Percentiles rank a stretch among this genome's conserved stretches.
phyloP scores from a whole-genome alignment of 1,140 invertebrate genomes.

The Lucilia sericata region DNA sequence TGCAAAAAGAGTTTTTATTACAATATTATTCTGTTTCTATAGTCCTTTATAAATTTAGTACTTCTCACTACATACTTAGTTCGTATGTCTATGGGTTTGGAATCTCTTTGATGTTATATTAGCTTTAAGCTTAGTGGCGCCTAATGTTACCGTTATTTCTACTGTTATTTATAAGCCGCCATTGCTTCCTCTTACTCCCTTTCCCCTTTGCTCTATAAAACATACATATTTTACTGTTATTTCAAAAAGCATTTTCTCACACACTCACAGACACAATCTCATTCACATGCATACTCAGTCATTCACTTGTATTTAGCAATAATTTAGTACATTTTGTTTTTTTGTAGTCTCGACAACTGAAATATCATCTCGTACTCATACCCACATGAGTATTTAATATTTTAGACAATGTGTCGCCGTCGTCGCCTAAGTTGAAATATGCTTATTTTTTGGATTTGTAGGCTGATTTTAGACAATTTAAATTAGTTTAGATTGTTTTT shows the following conservation, averaged over 20 bases:
- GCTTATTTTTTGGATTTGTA: background rate
- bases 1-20: background rate
- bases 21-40: background rate
- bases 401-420: slow-evolving; percentile 1
- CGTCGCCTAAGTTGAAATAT: background rate
- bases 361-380: background rate
- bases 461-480: background rate
- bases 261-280: background rate
- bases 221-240: background rate
- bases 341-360: background rate
- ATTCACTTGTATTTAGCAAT: background rate
- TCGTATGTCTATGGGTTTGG: background rate
- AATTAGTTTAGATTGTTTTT: background rate
- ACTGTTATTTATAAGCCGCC: background rate
- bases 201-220: background rate
- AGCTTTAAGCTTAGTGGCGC: slow-evolving; percentile 28
- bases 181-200: background rate
- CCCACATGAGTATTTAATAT: background rate
- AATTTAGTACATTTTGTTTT: background rate
- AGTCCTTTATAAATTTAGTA: background rate
- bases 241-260: background rate
- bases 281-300: background rate
- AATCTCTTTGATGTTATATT: background rate
- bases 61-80: background rate
- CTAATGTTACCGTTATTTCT: background rate